Base-by-base conservation (phyloP, 2,113 vertebrate genomes). In the Accipiter virgatus region DNA sequence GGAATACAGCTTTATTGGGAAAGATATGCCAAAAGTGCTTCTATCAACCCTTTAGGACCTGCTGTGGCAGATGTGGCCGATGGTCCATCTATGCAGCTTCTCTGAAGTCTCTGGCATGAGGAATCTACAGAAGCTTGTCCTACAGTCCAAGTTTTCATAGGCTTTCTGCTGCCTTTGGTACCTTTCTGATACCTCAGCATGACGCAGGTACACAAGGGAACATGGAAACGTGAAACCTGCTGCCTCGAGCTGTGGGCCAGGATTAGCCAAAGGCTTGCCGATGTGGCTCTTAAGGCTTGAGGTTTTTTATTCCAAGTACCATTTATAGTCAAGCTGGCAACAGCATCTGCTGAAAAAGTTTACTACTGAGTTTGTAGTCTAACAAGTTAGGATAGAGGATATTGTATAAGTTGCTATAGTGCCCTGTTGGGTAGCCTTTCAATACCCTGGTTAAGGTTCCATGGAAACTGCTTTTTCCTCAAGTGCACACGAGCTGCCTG, bases 151-250 rank as follows among this genome's bases (percentile, higher is more conserved):
- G 34, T n/a, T 89, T 89, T 42, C n/a, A 10, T 0, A 32, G 59
- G 53, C 16, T 68, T 85, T 65, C 53, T 93, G 15, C 43, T 91
- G 58, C 62, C 55, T 66, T 53, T 50, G 29, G 25, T 36, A 36
- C 32, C 21, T 85, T 82, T 67, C 48, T 70, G 63, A 11, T 59
- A 9, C 38, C 52, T 72, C 83, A 52, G 23, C n/a, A 15, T 8
- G 56, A 22, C 48, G 27, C 21, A 48, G 16, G 22, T 32, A 32
- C 47, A 11, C 22, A 25, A 20, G 47, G 42, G 27, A 79, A 14
- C 1, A 0, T 3, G n/a, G 62, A 15, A 70, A 65, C 8, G 12
- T 38, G 43, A 1, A 22, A 2, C 27, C 59, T 68, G 13, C 55
- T 89, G 52, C 52, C 32, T 45, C 12, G 25, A 32, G 4, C 48